phyloP scores from a whole-genome alignment of 2,888 invertebrate genomes.

The Ceramica pisi region DNA sequence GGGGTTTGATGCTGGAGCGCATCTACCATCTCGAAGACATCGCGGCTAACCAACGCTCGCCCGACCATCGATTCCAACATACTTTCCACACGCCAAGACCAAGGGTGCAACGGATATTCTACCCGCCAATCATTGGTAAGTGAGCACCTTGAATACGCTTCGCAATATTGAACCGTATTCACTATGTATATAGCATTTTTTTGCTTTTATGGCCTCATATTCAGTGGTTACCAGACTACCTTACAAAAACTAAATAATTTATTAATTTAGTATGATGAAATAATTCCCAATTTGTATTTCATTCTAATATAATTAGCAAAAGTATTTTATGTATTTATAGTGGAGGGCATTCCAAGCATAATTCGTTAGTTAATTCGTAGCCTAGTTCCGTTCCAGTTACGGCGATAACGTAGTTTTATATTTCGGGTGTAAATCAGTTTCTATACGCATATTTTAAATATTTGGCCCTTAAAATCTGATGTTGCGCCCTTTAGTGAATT shows the following conservation, averaged over 20 bases:
- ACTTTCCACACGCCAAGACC: slow-evolving; percentile 93
- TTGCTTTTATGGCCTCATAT: neutral
- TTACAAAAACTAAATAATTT: neutral
- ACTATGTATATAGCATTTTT: neutral
- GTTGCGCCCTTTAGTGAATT: neutral
- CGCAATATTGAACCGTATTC: neutral
- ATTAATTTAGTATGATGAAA: neutral
- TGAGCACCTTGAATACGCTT: neutral
- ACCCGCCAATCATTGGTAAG: slow-evolving; percentile 93
- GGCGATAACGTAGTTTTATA: slow-evolving; percentile 9
- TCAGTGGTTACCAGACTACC: no score
- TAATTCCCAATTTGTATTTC: neutral
- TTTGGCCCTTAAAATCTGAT: neutral
- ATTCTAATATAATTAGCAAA: slow-evolving; percentile 13
- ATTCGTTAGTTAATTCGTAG: slow-evolving; percentile 21
- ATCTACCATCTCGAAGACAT: slow-evolving; percentile 97
- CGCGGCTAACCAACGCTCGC: slow-evolving; percentile 93
- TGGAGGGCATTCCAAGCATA: slow-evolving; percentile 4
- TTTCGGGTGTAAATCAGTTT: neutral
- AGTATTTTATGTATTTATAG: neutral
- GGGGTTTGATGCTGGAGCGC: slow-evolving; percentile 95
- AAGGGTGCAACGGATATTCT: slow-evolving; percentile 90
- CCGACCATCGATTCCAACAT: slow-evolving; percentile 91
- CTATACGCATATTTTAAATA: neutral
- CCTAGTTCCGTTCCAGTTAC: slow-evolving; percentile 18